Percentiles rank a stretch among this genome's conserved stretches.
These are phyloP conservation scores for Trichopria drosophilae DNA, from an alignment of 2,888 invertebrate species.

Conservation along the genomic window DNA sequence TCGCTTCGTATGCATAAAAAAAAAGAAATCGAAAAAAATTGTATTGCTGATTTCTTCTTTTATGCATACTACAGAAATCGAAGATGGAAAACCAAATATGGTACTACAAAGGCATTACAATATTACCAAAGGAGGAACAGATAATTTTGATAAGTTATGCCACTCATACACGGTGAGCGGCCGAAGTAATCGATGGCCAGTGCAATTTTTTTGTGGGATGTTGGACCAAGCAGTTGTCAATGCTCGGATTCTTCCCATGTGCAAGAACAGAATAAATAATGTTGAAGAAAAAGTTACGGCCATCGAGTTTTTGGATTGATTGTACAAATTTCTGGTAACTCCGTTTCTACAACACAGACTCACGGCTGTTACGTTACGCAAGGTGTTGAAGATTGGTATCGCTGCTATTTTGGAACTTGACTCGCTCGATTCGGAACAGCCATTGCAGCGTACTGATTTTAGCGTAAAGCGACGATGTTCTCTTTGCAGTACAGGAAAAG, in stretches of 20 bases:
- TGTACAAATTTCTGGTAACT: not conserved
- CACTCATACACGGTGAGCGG: constrained; percentile 1
- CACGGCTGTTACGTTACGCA: too few species aligned
- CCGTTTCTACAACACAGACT: not conserved
- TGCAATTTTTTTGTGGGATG: constrained; percentile 7
- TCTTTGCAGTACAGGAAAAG: not conserved
- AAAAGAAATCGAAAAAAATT: not conserved
- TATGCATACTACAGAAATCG: too few species aligned
- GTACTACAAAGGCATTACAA: constrained; percentile 32
- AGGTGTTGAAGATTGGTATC: too few species aligned
- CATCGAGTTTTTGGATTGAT: not conserved
- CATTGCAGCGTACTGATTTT: not conserved
- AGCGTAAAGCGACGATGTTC: not conserved
- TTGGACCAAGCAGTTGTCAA: constrained; percentile 3
- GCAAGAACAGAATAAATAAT: too few species aligned
- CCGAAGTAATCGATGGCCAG: too few species aligned
- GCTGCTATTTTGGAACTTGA: not conserved
- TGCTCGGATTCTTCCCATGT: constrained; percentile 1
- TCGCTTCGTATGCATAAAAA: not conserved
- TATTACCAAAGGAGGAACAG: too few species aligned
- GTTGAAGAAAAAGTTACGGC: not conserved
- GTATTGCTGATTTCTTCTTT: constrained; percentile 33
- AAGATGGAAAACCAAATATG: too few species aligned
- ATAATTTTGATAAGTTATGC: too few species aligned
- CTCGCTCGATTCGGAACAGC: not conserved